phyloP scores from a whole-genome alignment of 1,140 invertebrate genomes.

The Helicoverpa zea region DNA sequence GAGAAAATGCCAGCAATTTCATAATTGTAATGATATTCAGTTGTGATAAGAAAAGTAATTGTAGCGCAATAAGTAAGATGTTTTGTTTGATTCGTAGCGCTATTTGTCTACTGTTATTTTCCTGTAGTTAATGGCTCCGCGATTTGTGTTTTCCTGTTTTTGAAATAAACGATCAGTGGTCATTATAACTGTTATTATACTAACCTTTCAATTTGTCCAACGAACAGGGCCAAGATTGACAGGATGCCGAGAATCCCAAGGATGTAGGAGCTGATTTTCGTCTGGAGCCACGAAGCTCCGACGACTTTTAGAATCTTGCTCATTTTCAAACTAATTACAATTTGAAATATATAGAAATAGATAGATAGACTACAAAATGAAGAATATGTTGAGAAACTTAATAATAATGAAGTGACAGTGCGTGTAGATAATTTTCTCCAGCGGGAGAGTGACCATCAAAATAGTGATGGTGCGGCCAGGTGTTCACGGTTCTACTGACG shows the following conservation, averaged over 20 bases:
- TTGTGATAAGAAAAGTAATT: constrained; percentile 24
- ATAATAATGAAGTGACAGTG: constrained; percentile 86
- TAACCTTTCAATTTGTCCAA: constrained; percentile 89
- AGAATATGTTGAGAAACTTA: constrained; percentile 85
- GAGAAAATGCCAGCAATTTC: constrained; percentile 10
- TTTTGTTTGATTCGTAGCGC: constrained; percentile 23
- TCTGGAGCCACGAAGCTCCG: constrained; percentile 92
- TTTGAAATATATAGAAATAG: constrained; percentile 55
- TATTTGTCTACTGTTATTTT: constrained; percentile 6
- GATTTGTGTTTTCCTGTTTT: constrained; percentile 29
- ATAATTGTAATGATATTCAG: constrained; percentile 23
- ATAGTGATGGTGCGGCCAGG: constrained; percentile 57
- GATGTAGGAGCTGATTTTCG: constrained; percentile 91
- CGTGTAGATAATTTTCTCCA: constrained; percentile 83
- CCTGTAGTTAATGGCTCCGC: not conserved
- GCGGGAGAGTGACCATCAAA: constrained; percentile 81
- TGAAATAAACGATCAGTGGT: not conserved
- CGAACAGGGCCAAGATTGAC: constrained; percentile 89
- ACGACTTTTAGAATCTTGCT: constrained; percentile 91
- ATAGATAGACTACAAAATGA: constrained; percentile 82
- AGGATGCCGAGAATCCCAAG: constrained; percentile 89
- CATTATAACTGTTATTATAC: constrained; percentile 25
- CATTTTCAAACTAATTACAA: constrained; percentile 66
- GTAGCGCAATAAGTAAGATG: constrained; percentile 11
- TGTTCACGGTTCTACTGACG: constrained; percentile 65